Base-by-base conservation (phyloP, 2,888 invertebrate species). In the Steinernema scapterisci region DNA sequence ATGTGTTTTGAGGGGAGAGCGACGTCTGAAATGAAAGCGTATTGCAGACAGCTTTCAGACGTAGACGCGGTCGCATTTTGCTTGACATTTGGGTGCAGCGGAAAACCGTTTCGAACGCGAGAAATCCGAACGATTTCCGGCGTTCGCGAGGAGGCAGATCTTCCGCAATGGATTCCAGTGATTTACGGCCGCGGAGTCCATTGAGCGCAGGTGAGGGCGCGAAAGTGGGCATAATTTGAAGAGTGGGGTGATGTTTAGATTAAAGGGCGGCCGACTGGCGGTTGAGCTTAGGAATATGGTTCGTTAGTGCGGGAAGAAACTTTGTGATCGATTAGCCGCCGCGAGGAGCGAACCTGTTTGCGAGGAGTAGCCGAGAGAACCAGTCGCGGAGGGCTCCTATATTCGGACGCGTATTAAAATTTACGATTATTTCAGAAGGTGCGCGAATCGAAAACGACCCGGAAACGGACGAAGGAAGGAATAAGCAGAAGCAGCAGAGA, bases 261-360 rank as follows among this genome's bases (percentile, higher is more conserved):
- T 54, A 54, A 54, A 54, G 54, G 54, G 3, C 54, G 54, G 16
- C 48, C 48, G 54, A 54, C 19, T 25, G 16, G 23, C 25, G 21
- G 54, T 13, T 25, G 31, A 63, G 63, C 6, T 63, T 25, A 63
- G 25, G 25, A 63, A n/a, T 27, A 63, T 31, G 63, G 63, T 63
- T 63, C 63, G 63, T 63, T 63, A 63, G 63, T 63, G 63, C 63
- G 63, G 38, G 27, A 63, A 63, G 54, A 19, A 48, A 48, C 48
- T 25, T 25, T 6, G 23, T 16, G 63, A 63, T 31, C 54, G 54
- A 63, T 25, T 25, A 27, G 27, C 27, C 13, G 27, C 19, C 3
- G 48, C 48, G n/a, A 7, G 25, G 63, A 16, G 63, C 63, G 63
- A 63, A 63, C 63, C 63, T 38, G 63, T 63, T 63, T 48, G n/a